Conservation (phyloP, 1,140 invertebrate species). For the Tetragonula clypearis region DNA sequence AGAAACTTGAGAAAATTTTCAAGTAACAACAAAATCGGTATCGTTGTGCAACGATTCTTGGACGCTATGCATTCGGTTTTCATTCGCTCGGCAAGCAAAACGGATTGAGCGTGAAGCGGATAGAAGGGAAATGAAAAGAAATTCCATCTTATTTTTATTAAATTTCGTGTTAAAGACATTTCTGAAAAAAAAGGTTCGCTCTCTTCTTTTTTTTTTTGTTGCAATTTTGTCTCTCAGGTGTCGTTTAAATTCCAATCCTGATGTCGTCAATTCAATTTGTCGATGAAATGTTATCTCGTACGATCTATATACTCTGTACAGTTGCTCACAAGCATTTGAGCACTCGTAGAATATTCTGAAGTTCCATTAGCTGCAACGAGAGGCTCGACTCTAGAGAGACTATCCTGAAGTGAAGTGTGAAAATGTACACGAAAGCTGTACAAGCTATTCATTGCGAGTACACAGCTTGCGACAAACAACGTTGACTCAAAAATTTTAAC, state of each 20-base stretch:
- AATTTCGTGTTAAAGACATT: not conserved
- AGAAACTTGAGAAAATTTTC: not conserved
- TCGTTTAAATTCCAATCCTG: not conserved
- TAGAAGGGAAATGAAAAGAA: not conserved
- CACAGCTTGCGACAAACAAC: no score
- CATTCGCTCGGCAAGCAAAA: not conserved
- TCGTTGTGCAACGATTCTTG: no score
- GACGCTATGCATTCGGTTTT: no score
- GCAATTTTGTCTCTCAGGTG: not conserved
- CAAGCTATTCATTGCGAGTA: no score
- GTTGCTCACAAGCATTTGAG: no score
- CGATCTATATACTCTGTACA: constrained; percentile 13
- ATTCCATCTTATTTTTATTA: not conserved
- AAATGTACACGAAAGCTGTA: no score
- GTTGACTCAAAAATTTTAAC: no score
- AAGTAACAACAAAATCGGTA: not conserved
- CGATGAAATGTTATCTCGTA: not conserved
- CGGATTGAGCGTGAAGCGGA: not conserved
- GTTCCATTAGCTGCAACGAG: no score
- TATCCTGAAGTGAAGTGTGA: no score
- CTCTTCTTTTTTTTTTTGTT: no score
- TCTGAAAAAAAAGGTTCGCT: not conserved
- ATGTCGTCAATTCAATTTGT: not conserved
- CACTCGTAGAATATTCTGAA: no score
- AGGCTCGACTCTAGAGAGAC: no score